Conservation (phyloP, 1,140 invertebrate species). For the Drosophila sucinea region DNA sequence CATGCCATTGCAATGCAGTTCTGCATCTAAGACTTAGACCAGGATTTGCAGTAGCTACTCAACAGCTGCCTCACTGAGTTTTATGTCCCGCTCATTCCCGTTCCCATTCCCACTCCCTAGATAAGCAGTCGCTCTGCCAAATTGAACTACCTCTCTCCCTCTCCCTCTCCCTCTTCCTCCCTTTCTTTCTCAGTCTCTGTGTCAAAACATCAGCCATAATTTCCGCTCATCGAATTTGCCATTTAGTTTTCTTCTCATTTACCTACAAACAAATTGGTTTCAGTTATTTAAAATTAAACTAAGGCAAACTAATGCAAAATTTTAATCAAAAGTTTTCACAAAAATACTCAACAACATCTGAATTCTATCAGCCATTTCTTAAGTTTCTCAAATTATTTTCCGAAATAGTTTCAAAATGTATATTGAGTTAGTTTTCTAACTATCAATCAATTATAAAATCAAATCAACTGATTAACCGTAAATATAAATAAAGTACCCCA, state of each 20-base stretch:
- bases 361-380: too few relatives aligned
- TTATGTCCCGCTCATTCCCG: conserved; percentile 28
- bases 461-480: too few relatives aligned
- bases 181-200: conserved; percentile 5
- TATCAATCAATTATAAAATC: too few relatives aligned
- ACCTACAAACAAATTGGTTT: background rate
- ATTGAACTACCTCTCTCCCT: conserved; percentile 21
- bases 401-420: too few relatives aligned
- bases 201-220: conserved; percentile 21
- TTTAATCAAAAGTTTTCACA: background rate
- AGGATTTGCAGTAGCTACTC: conserved; percentile 12
- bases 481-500: too few relatives aligned
- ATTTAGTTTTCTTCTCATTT: conserved; percentile 5
- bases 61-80: conserved; percentile 62
- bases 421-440: too few relatives aligned
- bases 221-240: conserved; percentile 2
- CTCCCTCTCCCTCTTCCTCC: background rate
- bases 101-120: conserved; percentile 5
- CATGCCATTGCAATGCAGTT: conserved; percentile 26
- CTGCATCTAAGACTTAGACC: conserved; percentile 11
- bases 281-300: background rate
- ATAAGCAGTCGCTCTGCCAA: conserved; percentile 54
- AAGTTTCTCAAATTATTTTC: too few relatives aligned
- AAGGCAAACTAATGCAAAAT: background rate
- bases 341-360: too few relatives aligned